Evolutionary conservation across 1,140 invertebrate species (phyloP).

Genomic region (Drosophila lacertosa): DNA sequence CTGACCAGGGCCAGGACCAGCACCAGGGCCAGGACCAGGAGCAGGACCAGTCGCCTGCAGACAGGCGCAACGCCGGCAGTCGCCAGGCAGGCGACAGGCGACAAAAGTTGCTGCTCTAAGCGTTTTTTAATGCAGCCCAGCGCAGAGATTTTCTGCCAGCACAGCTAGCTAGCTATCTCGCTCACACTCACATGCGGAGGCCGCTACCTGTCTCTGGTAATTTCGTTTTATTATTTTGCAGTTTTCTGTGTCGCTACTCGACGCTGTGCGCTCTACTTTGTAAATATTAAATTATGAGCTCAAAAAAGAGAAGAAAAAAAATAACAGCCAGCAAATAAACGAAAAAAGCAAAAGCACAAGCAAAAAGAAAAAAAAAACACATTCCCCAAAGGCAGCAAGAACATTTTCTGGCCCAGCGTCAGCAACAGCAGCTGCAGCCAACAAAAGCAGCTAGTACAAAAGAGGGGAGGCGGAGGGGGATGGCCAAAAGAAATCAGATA

Average conservation of each 20-base stretch:
- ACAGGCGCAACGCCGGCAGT: slow-evolving; percentile 15
- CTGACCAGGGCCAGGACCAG: no score
- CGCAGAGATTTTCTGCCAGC: slow-evolving; percentile 53
- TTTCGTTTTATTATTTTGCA: slow-evolving; percentile 82
- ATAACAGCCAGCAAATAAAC: slow-evolving; percentile 1
- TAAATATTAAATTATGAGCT: slow-evolving; percentile 80
- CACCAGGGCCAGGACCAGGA: no score
- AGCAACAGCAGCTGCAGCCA: slow-evolving; percentile 23
- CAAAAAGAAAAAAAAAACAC: no score
- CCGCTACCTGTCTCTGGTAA: slow-evolving; percentile 65
- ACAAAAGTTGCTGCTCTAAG: slow-evolving; percentile 76
- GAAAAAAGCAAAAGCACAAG: slow-evolving; percentile 15
- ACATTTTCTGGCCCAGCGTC: slow-evolving; percentile 13
- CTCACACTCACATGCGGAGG: background rate
- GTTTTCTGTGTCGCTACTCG: slow-evolving; percentile 52
- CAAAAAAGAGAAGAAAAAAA: slow-evolving; percentile 26
- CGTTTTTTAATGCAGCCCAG: slow-evolving; percentile 80
- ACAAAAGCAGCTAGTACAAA: slow-evolving; percentile 35
- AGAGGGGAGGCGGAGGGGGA: background rate
- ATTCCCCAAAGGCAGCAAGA: slow-evolving; percentile 58
- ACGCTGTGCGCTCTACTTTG: slow-evolving; percentile 69
- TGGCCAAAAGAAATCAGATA: slow-evolving; percentile 70
- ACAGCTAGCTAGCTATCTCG: background rate
- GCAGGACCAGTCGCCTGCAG: background rate
- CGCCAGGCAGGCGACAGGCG: slow-evolving; percentile 66